Percentiles rank a stretch among this genome's conserved stretches.
These are phyloP conservation scores for Danio choprae DNA, from an alignment of 2,797 vertebrate genomes.

Conservation along the genomic window DNA sequence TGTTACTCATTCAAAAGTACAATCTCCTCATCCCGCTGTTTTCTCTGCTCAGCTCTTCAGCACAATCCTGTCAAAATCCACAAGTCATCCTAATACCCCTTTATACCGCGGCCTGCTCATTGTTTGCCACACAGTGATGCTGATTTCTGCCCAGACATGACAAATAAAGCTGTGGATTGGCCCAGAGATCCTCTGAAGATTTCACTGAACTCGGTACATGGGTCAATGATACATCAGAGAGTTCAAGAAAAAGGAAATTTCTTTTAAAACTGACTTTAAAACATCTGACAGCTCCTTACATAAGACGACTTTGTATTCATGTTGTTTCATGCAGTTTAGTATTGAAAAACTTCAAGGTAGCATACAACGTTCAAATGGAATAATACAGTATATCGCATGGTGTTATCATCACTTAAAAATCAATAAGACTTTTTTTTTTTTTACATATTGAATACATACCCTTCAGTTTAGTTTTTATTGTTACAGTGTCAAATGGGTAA, in stretches of 20 bases:
- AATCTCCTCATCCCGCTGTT: conserved; percentile 34
- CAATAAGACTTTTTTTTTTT: neutral
- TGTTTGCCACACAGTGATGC: conserved; percentile 4
- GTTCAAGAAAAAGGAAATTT: neutral
- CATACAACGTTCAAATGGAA: neutral
- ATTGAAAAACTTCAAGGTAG: neutral
- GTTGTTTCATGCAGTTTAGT: neutral
- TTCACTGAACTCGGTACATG: neutral
- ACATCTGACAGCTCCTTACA: neutral
- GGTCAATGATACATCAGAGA: neutral
- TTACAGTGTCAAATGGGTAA: too few species aligned
- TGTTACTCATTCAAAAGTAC: conserved; percentile 49
- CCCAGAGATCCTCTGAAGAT: neutral
- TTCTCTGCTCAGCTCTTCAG: conserved; percentile 14
- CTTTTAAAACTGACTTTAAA: neutral
- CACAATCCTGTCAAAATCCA: conserved; percentile 14
- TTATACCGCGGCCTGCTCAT: conserved; percentile 5
- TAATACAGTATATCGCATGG: neutral
- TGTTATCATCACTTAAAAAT: neutral
- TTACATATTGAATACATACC: neutral
- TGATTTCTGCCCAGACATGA: conserved; percentile 9
- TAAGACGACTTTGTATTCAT: neutral
- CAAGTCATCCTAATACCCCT: conserved; percentile 11
- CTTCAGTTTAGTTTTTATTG: too few species aligned
- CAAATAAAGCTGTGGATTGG: neutral